Evolutionary conservation across 1,140 invertebrate genomes (phyloP), one percentile per base, ranked within the genome.

Genomic region (Eurosta solidaginis): DNA sequence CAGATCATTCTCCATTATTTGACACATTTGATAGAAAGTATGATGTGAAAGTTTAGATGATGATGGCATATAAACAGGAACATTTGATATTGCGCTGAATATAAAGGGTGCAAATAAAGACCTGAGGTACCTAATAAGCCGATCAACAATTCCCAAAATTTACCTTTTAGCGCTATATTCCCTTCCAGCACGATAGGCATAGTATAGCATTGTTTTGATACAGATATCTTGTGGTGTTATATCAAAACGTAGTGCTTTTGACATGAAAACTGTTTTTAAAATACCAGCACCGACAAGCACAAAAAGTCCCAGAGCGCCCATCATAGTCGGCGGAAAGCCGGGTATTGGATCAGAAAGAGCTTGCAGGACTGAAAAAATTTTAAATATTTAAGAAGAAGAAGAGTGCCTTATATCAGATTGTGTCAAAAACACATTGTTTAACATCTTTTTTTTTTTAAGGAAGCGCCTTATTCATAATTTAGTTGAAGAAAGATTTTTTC

Each of bases 261-360:
- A 63, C 12, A 85, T 50, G 42, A 84, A 86, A 14, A 86, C 83
- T 14, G 80, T 81, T 68, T 86, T 86, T 3, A 86, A 68, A 49
- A 86, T 49, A 0, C 85, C 85, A 6, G 82, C 63, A 5, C 82
- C 85, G 5, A 82, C 82, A n/a, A 85, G 49, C 0, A 81, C 78
- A 20, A 86, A 85, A n/a, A 86, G 73, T 1, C 85, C 85, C 80
- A 86, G 82, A 73, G 85, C 85, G 6, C 85, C 85, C 81, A 77
- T 85, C 6, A 86, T 54, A 0, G 85, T 81, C n/a, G 85, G 83
- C 1, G 85, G 52, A 54, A 78, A 86, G 0, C 85, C 85, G 0
- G 85, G 85, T 52, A 82, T 63, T 0, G 85, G 85, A 10, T 86
- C 85, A 0, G 79, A 52, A 2, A 84, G 27, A 0, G 83, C 78